Evolutionary conservation across 1,140 invertebrate species (phyloP), one percentile per base, ranked within the genome.

Genomic region (Hylaeus volcanicus): DNA sequence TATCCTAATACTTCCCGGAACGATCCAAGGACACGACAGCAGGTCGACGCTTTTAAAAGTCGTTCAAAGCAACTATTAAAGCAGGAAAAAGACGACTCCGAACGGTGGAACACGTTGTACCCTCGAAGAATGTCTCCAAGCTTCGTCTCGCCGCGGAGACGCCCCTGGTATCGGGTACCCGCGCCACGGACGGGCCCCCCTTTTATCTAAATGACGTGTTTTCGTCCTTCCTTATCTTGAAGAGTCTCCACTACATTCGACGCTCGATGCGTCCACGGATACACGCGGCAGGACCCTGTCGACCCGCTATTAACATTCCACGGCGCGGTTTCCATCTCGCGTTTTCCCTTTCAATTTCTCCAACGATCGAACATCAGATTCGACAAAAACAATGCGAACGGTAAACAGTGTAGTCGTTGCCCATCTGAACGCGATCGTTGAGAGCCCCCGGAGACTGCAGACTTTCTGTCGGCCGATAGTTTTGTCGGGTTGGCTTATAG

Each of bases 171-270:
- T 86, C 85, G 56, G 63, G n/a, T 37, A 73, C 78, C 73, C 63
- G 80, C 70, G 81, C 83, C 74, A 81, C 79, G 83, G 85, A 80
- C 69, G 82, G 81, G 71, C 64, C 82, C 55, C 26, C 61, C 71
- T 79, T 87, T 91, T 91, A 92, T 92, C 91, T 91, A 91, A 91
- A 92, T 90, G 82, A 91, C 89, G 90, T 91, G 90, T 91, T 91
- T 88, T 90, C 84, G 86, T 88, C 76, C 79, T 83, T 60, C 15
- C 71, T 91, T 91, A 91, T 91, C 90, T 91, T 89, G 84, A 89
- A 90, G 85, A 89, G 89, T 75, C 80, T 83, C 86, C 78, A 77
- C 71, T 84, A 87, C 82, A 76, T 76, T 82, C 77, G 79, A 86
- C 88, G 87, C 69, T 85, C 85, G 83, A 88, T 88, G 83, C 82